These are phyloP conservation scores for Chloroclysta siterata DNA, from an alignment of 2,888 invertebrate genomes.

Conservation along the genomic window DNA sequence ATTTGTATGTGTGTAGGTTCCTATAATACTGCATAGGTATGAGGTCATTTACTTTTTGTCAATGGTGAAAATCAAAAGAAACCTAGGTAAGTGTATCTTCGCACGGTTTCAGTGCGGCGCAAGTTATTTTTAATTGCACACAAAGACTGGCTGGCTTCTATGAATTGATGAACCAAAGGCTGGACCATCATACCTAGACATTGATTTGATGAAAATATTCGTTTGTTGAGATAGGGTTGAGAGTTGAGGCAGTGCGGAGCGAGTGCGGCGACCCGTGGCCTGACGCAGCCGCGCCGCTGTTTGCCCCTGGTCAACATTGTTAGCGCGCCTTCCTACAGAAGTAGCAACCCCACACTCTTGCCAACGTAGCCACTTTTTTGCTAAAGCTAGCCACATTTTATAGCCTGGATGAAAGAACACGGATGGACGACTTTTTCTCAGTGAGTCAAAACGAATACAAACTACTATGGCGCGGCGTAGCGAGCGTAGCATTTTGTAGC, in stretches of 20 bases:
- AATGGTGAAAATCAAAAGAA: too few species aligned
- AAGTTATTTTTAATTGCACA: too few species aligned
- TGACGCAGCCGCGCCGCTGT: conserved; percentile 74
- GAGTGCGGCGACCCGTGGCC: conserved; percentile 66
- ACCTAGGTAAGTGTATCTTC: too few species aligned
- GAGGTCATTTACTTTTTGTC: too few species aligned
- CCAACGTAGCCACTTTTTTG: conserved; percentile 18
- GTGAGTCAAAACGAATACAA: not conserved
- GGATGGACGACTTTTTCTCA: too few species aligned
- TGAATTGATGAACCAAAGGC: too few species aligned
- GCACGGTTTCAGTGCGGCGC: too few species aligned
- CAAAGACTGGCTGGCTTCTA: too few species aligned
- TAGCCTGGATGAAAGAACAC: not conserved
- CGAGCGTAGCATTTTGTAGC: not conserved
- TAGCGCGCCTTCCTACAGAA: conserved; percentile 55
- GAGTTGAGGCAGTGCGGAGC: conserved; percentile 58
- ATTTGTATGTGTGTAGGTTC: too few species aligned
- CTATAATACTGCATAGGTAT: too few species aligned
- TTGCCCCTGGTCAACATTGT: conserved; percentile 83
- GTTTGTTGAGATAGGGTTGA: conserved; percentile 53
- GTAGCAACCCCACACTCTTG: conserved; percentile 21
- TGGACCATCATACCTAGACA: conserved; percentile 1
- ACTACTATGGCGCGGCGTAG: not conserved
- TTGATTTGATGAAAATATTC: conserved; percentile 12
- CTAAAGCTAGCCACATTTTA: conserved; percentile 3